A percentile compares a stretch with the other conserved stretches of the same genome.
phyloP scores from a whole-genome alignment of 2,888 invertebrate genomes.

The Chydorus sphaericus region DNA sequence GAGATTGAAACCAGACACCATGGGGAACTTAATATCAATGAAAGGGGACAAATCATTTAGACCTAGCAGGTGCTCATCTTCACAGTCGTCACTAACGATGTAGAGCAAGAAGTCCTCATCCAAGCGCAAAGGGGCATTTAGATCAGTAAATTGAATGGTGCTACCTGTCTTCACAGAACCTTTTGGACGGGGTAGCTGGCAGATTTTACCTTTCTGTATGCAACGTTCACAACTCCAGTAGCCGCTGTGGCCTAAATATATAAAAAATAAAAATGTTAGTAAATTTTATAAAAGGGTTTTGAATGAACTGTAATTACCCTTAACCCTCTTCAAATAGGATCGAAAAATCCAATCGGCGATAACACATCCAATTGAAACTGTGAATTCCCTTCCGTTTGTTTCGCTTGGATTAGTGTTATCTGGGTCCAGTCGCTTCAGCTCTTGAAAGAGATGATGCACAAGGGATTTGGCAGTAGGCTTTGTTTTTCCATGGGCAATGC shows the following conservation, averaged over 20 bases:
- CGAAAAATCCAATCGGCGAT: not conserved
- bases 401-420: not conserved
- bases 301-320: no score
- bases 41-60: not conserved
- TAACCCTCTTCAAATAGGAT: not conserved
- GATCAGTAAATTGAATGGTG: not conserved
- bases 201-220: not conserved
- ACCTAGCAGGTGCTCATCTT: not conserved
- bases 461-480: not conserved
- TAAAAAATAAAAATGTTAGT: no score
- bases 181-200: not conserved
- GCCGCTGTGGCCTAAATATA: not conserved
- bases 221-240: not conserved
- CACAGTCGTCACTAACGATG: not conserved
- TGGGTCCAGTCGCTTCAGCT: not conserved
- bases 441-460: not conserved
- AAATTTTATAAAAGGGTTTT: no score
- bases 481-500: not conserved
- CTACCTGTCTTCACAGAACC: not conserved
- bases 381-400: not conserved
- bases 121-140: not conserved
- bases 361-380: not conserved
- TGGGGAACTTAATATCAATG: not conserved
- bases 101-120: not conserved
- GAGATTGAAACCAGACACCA: not conserved